Evolutionary conservation across 2,797 vertebrate genomes (phyloP).

Genomic region (Sciurus carolinensis): DNA sequence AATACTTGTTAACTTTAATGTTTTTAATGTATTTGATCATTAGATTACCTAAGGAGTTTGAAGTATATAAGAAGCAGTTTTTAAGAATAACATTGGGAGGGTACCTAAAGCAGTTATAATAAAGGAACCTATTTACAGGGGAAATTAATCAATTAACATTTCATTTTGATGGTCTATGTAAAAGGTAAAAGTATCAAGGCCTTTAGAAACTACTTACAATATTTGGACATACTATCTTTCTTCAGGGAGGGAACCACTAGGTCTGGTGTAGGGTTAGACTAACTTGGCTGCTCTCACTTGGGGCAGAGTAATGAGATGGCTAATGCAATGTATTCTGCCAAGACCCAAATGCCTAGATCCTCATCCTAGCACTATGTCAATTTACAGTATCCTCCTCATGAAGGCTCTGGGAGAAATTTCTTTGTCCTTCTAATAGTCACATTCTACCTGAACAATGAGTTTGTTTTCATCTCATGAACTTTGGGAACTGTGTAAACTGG

Average conservation of each 20-base stretch:
- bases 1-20: not conserved
- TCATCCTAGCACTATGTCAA: not conserved
- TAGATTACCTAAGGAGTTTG: not conserved
- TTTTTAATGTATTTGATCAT: not conserved
- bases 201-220: not conserved
- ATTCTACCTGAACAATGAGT: not conserved
- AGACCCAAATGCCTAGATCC: not conserved
- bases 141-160: conserved; percentile 42
- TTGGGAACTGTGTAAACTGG: not conserved
- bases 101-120: conserved; percentile 16
- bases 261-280: not conserved
- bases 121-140: not conserved
- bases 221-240: not conserved
- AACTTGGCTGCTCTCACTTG: not conserved
- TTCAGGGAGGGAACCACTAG: not conserved
- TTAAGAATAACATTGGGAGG: not conserved
- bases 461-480: not conserved
- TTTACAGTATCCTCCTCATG: not conserved
- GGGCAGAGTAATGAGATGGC: not conserved
- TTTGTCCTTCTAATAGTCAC: not conserved
- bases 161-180: not conserved
- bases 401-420: conserved; percentile 9
- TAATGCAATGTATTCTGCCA: rapidly evolving
- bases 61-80: not conserved
- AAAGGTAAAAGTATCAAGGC: not conserved